These are phyloP conservation scores for Torymus aiolomorphi DNA, from an alignment of 2,888 invertebrate species.

Conservation along the genomic window DNA sequence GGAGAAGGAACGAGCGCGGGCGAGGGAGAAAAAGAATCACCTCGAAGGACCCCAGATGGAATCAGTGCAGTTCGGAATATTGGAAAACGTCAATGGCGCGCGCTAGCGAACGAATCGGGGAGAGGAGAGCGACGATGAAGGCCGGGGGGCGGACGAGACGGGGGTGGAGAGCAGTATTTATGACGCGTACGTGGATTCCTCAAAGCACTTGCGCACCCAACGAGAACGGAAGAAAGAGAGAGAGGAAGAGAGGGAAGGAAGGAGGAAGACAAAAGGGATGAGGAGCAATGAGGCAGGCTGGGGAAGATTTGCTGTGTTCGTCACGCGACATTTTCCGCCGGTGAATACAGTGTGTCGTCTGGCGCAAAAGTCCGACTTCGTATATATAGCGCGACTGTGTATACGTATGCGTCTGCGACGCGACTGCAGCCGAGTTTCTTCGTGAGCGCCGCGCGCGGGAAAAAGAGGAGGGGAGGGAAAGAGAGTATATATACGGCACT, in stretches of 20 bases:
- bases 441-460: background rate
- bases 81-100: constrained; percentile 70
- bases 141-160: constrained; percentile 54
- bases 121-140: constrained; percentile 38
- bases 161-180: constrained; percentile 69
- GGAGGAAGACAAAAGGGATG: constrained; percentile 53
- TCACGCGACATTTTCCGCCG: constrained; percentile 61
- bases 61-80: constrained; percentile 73
- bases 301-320: constrained; percentile 62
- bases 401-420: no score
- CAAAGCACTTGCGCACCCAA: constrained; percentile 58
- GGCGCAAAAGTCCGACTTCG: background rate
- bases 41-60: constrained; percentile 66
- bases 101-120: constrained; percentile 49
- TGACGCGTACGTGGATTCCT: constrained; percentile 73
- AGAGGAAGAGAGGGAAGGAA: constrained; percentile 55
- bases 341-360: constrained; percentile 46
- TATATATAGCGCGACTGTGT: background rate
- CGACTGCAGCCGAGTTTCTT: no score
- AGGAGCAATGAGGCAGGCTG: constrained; percentile 51
- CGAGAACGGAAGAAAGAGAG: constrained; percentile 38
- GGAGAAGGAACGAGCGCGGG: constrained; percentile 2
- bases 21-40: constrained; percentile 29
- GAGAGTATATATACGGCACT: constrained; percentile 5
- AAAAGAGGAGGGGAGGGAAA: background rate